Evolutionary conservation across 2,888 invertebrate genomes (phyloP), one percentile per base, ranked within the genome.

Genomic region (Tenthredo mesomela): DNA sequence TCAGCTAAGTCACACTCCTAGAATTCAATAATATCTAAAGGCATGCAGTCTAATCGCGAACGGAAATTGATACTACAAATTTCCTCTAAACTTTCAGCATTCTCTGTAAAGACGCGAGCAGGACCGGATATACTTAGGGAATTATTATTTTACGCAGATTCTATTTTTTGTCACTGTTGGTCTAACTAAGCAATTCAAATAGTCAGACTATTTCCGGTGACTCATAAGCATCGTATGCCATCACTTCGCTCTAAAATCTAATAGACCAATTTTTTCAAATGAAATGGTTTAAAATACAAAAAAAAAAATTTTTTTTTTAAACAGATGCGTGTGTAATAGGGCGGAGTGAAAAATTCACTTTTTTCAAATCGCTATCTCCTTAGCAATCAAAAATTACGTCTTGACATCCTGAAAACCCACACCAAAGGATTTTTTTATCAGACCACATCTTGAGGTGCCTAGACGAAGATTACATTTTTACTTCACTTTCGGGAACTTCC

Each of bases 41-140:
- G 33, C 50, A n/a, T n/a, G n/a, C 29, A 29, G 37, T 61, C 40
- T 50, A 58, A 80, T 40, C 5, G 21, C 15, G 4, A 61, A 61
- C 80, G 80, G 80, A 80, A 61, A 80, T 80, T 80, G 58, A 37
- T 25, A 40, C 12, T 73, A 73, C 33, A 21, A 61, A 61, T 80
- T 21, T 40, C 0, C 21, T 21, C 37, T 4, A 12, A 61, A 80
- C 21, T 37, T 80, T 61, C 21, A 61, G 50, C 29, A 40, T 61
- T 80, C 15, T 61, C 7, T n/a, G n/a, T n/a, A n/a, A n/a, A 58
- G 18, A 33, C 40, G 3, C n/a, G 7, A 12, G n/a, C n/a, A n/a
- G 25, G 2, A 80, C 80, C 80, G 80, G 80, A 80, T 58, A 33
- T 25, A 50, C 29, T 2, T 50, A 54, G 15, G 25, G 33, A 54